phyloP scores from a whole-genome alignment of 1,140 invertebrate genomes.

The Drosophila biarmipes region DNA sequence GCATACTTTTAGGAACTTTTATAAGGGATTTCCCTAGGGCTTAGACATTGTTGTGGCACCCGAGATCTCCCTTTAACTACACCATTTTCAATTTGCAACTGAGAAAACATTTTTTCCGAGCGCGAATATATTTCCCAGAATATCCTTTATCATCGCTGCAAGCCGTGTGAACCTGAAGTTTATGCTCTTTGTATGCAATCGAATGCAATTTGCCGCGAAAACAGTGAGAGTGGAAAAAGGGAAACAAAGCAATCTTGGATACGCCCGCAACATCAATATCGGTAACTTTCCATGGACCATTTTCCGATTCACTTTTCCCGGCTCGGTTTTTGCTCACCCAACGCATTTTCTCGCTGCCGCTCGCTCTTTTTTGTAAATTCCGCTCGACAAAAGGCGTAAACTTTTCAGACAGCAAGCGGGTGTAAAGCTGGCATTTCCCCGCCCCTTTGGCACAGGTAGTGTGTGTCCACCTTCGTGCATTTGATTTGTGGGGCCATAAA shows the following conservation, averaged over 20 bases:
- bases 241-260: conserved; percentile 32
- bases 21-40: background rate
- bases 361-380: conserved; percentile 25
- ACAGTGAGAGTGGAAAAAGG: conserved; percentile 18
- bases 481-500: conserved; percentile 79
- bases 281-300: conserved; percentile 28
- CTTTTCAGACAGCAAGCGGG: conserved; percentile 47
- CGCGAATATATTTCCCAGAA: conserved; percentile 10
- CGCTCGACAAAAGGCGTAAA: conserved; percentile 38
- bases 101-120: conserved; percentile 13
- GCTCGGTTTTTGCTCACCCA: conserved; percentile 27
- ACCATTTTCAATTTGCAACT: conserved; percentile 8
- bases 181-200: conserved; percentile 30
- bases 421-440: conserved; percentile 25
- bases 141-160: conserved; percentile 17
- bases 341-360: conserved; percentile 14
- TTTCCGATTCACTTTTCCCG: conserved; percentile 37
- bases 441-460: conserved; percentile 6
- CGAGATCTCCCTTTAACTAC: background rate
- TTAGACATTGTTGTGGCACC: background rate
- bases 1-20: background rate
- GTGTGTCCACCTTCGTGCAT: conserved; percentile 53
- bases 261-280: conserved; percentile 48
- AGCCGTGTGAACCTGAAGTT: conserved; percentile 35
- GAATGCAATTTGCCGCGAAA: conserved; percentile 53